Percentiles rank a stretch among this genome's conserved stretches.
Evolutionary conservation across 2,888 invertebrate genomes (phyloP).

Genomic region (Leucophora obtusa): DNA sequence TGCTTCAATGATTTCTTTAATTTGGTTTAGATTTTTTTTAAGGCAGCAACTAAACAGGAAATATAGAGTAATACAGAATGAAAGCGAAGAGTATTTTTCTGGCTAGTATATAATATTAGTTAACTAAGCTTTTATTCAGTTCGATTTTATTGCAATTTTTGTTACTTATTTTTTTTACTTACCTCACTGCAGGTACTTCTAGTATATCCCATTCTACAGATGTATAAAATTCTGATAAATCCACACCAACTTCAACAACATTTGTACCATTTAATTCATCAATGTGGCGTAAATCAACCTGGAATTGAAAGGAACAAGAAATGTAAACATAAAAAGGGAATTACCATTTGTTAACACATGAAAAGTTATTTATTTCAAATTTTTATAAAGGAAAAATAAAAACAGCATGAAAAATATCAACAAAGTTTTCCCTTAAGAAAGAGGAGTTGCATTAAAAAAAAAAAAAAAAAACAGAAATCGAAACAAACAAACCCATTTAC

Average conservation of each 20-base stretch:
- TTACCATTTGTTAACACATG: not conserved
- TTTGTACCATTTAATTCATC: constrained; percentile 94
- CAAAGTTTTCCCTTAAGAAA: not conserved
- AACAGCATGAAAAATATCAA: not conserved
- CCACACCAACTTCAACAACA: constrained; percentile 95
- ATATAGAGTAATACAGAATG: too few species aligned
- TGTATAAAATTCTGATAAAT: constrained; percentile 98
- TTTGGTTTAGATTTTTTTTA: not conserved
- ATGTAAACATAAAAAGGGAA: constrained; percentile 13
- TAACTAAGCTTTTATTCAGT: too few species aligned
- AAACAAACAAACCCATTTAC: too few species aligned
- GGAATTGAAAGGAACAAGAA: constrained; percentile 31
- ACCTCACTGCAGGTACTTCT: constrained; percentile 96
- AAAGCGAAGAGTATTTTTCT: too few species aligned
- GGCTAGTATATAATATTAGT: too few species aligned
- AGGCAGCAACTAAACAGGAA: too few species aligned
- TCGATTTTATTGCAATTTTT: not conserved
- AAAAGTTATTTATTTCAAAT: constrained; percentile 21
- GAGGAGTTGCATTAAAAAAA: not conserved
- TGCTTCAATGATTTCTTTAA: not conserved
- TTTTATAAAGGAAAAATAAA: not conserved
- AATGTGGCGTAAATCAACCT: constrained; percentile 96
- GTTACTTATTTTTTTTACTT: constrained; percentile 68
- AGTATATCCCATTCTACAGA: constrained; percentile 99
- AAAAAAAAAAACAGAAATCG: too few species aligned